Evolutionary conservation across 1,140 invertebrate genomes (phyloP), one percentile per base, ranked within the genome.

Genomic region (Harpegnathos saltator): DNA sequence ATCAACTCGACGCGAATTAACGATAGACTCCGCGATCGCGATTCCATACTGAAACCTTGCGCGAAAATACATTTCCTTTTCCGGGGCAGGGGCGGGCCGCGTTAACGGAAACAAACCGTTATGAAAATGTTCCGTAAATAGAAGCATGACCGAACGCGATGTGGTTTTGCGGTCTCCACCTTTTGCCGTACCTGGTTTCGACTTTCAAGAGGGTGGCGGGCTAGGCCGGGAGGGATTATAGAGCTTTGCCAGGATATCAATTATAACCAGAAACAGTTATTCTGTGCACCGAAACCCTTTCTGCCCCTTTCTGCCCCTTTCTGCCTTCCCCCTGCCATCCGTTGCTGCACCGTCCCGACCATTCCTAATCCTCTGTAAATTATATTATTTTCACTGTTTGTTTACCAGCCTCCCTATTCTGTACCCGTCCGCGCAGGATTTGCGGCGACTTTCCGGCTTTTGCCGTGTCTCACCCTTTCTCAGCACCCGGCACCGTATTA

Each of bases 241-340:
- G 92, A 92, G 93, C 93, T 94, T 94, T 94, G 91, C 93, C 92
- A 92, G 92, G 93, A 94, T 94, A 94, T 94, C 93, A 94, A 94
- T 94, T 94, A 94, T 94, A 94, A 94, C 93, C 93, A 94, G 93
- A 94, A 89, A 89, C 88, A 89, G 88, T 90, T 90, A 90, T 90
- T 89, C 88, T 82, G 88, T 90, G 88, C 89, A 87, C 89, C 83
- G 82, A 89, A 87, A 88, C 88, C 87, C 81, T 89, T 89, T 89
- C 88, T 83, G 56, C 82, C 65, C 87, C 81, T 89, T 89, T 89
- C 88, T 83, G 56, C 82, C 65, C 89, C 80, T 86, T 84, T 83
- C 86, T 85, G 82, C 68, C 75, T 73, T 74, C 85, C 81, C 87
- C 90, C 83, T 68, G 78, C 82, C 89, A 33, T 59, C 56, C 86